A percentile compares a stretch with the other conserved stretches of the same genome.
Evolutionary conservation across 92 coral and sea anemone genomes (phyloP).

Genomic region (Chrysogorgia sp.): DNA sequence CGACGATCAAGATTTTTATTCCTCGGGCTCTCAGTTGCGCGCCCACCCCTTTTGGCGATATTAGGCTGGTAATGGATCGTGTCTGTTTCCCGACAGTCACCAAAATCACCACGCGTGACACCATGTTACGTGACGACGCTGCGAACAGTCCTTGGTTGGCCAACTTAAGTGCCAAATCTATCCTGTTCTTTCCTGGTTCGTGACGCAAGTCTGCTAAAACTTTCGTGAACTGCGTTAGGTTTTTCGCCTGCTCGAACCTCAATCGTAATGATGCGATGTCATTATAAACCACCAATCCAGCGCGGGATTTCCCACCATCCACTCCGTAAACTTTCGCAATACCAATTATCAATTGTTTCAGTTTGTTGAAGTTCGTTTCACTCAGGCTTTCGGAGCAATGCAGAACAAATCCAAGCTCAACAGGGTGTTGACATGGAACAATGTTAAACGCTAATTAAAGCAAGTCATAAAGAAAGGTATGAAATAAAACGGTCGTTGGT

Average conservation of each 20-base stretch:
- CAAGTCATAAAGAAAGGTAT: too few species aligned
- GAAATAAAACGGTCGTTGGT: too few species aligned
- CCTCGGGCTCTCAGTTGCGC: conserved; percentile 2
- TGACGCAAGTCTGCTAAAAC: neutral
- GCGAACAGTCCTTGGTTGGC: conserved; percentile 16
- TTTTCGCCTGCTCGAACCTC: neutral
- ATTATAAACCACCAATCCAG: conserved; percentile 11
- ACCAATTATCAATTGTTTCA: conserved; percentile 22
- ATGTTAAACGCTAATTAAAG: neutral
- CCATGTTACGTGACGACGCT: neutral
- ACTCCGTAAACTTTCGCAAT: conserved; percentile 17
- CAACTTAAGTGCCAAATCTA: conserved; percentile 7
- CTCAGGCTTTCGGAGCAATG: neutral
- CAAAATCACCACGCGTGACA: conserved; percentile 8
- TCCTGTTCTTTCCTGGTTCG: conserved; percentile 1
- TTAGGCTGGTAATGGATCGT: neutral
- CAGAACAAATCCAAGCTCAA: conserved; percentile 14
- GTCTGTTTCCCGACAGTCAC: conserved; percentile 8
- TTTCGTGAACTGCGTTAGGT: neutral
- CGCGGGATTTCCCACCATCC: conserved; percentile 10
- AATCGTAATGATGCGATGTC: neutral
- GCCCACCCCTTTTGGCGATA: neutral
- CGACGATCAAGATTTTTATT: conserved; percentile 14
- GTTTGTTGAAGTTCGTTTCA: neutral
- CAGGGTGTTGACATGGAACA: neutral